Base-by-base conservation (phyloP, 2,113 vertebrate species). In the Spheniscus mendiculus region DNA sequence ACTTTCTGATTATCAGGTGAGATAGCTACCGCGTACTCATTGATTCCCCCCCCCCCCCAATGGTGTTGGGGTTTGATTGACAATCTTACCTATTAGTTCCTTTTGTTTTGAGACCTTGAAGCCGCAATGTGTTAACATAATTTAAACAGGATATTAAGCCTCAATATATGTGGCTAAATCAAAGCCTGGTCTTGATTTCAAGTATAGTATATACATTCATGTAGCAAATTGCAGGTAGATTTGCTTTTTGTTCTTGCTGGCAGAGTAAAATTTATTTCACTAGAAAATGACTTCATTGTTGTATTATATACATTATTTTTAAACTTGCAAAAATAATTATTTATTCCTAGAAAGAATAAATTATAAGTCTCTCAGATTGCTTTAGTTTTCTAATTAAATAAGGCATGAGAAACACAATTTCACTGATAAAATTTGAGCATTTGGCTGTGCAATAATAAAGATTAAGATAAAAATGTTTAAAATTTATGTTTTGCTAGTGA, bases 21-120 rank as follows among this genome's bases (percentile, higher is more conserved):
- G 53, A 49, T 32, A 59, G 19, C 2, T 67, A n/a, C 6, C 6
- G 0, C 10, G 1, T 29, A 86, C 16, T 74, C 21, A 32, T 2
- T 42, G 14, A 12, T 55, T 62, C 42, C 42, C 42, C 6, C 42
- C 42, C 12, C 40, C 40, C 11, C 40, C 40, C 32, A 36, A 2
- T 61, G 23, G 4, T 80, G 6, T 32, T 86, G 18, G 9, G 3
- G 5, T 59, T 83, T 65, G 30, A 67, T 32, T 72, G 34, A 66
- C 40, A 81, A 18, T 8, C 18, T 77, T 81, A 59, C 34, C 7
- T 69, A 34, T 70, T 62, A 77, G 36, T 22, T 42, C 0, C 0
- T 59, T 94, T 81, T 65, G 6, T 55, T 65, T 66, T 69, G 44
- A 74, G 23, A 87, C 3, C 20, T 59, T 44, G 26, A 84, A 81